Conservation (phyloP, 37 sponge, comb jelly and placozoan species). For the Spongia lamella region DNA sequence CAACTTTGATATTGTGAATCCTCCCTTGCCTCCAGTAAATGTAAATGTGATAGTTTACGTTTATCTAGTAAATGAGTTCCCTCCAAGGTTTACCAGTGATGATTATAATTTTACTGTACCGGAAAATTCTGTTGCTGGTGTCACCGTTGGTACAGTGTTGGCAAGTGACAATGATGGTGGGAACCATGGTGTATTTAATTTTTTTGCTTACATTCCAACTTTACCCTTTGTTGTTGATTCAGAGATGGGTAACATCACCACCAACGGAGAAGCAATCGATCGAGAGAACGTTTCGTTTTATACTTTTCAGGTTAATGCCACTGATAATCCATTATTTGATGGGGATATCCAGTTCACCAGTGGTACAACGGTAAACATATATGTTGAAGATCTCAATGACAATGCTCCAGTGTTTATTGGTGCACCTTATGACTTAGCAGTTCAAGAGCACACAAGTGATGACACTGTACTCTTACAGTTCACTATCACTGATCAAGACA, state of each 20-base stretch:
- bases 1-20: not conserved
- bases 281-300: slow-evolving; percentile 28
- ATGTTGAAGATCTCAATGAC: slow-evolving; percentile 64
- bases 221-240: slow-evolving; percentile 3
- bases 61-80: slow-evolving; percentile 41
- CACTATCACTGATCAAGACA: slow-evolving; percentile 53
- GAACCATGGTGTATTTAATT: slow-evolving; percentile 15
- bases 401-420: slow-evolving; percentile 53
- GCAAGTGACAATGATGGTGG: slow-evolving; percentile 54
- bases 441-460: slow-evolving; percentile 44
- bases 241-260: not conserved
- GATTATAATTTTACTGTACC: slow-evolving; percentile 38
- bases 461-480: slow-evolving; percentile 31
- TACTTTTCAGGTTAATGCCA: slow-evolving; percentile 30
- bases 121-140: slow-evolving; percentile 32
- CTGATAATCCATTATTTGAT: slow-evolving; percentile 19
- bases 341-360: slow-evolving; percentile 19
- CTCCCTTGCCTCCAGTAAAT: slow-evolving; percentile 36
- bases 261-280: slow-evolving; percentile 49
- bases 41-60: slow-evolving; percentile 31
- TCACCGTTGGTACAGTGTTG: slow-evolving; percentile 14
- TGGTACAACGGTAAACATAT: slow-evolving; percentile 39
- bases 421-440: slow-evolving; percentile 31
- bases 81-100: slow-evolving; percentile 49
- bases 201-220: no score